Percentiles rank a stretch among this genome's conserved stretches.
These are phyloP conservation scores for Aythya fuligula DNA, from an alignment of 2,797 vertebrate genomes.

Conservation along the genomic window DNA sequence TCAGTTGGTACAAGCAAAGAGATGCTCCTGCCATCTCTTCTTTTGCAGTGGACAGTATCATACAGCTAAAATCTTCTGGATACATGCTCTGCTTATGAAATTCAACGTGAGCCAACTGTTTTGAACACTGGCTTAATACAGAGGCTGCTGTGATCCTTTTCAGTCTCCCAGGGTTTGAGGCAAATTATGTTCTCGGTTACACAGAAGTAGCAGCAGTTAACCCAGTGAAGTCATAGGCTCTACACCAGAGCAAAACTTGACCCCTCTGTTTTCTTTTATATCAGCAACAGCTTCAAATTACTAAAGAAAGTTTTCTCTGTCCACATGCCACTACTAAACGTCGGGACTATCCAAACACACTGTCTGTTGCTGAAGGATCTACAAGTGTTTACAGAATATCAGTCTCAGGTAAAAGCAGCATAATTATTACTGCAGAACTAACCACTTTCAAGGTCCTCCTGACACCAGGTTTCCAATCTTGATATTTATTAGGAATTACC, in stretches of 20 bases:
- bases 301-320: slow-evolving; percentile 15
- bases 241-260: slow-evolving; percentile 39
- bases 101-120: slow-evolving; percentile 43
- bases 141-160: slow-evolving; percentile 47
- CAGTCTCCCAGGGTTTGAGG: slow-evolving; percentile 36
- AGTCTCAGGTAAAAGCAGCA: background rate
- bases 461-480: background rate
- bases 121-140: slow-evolving; percentile 42
- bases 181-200: slow-evolving; percentile 62
- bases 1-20: background rate
- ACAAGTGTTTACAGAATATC: background rate
- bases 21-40: background rate
- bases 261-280: slow-evolving; percentile 53
- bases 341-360: background rate
- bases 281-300: slow-evolving; percentile 51
- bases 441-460: background rate
- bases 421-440: slow-evolving; percentile 1
- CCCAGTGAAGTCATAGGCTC: slow-evolving; percentile 36
- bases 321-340: background rate
- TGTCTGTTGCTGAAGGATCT: background rate
- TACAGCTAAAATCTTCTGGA: slow-evolving; percentile 4
- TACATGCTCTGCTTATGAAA: slow-evolving; percentile 31
- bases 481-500: background rate
- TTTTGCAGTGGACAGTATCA: background rate
- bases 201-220: slow-evolving; percentile 50